Base-by-base conservation (phyloP, 2,113 vertebrate genomes). In the Oncorhynchus keta region DNA sequence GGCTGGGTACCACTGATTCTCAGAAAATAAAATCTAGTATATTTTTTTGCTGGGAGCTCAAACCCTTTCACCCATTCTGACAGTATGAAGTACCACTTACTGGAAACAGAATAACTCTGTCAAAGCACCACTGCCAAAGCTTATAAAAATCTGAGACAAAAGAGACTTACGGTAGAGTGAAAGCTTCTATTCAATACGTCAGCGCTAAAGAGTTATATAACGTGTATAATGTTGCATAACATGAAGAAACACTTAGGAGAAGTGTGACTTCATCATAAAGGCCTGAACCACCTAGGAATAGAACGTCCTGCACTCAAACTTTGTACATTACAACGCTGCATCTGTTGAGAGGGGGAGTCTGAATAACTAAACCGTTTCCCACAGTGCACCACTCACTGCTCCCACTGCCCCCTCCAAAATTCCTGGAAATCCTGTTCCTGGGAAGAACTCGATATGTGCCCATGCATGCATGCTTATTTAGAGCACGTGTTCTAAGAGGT, bases 371-470 rank as follows among this genome's bases (percentile, higher is more conserved):
- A 89, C 82, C 85, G 86, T 78, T 81, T 79, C 18, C 69, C 72
- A 85, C 88, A 89, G 86, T 89, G 82, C 76, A 45, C 39, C 39
- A 45, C 39, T 45, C 39, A 45, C 39, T 11, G 39, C 39, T 45
- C 39, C 9, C 39, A 45, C 39, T 45, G 39, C 39, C 39, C 39
- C 39, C 39, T 45, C 81, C 49, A 74, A 78, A 57, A 89, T 91
- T 92, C 90, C 88, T 89, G 84, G 89, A 77, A 89, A 90, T 72
- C 81, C 81, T 77, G 80, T 89, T 89, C 83, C 80, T 78, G 39
- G 85, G 84, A 88, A 51, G 51, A 55, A 55, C 51, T 55, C 16
- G 13, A 55, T 51, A 16, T 55, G 51, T 18, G 51, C 51, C 51
- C 51, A 55, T 55, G 16, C 51, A 55, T 13, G 51, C 51, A 55